Conservation (phyloP, 2,888 invertebrate genomes). For the Sicus ferrugineus region DNA sequence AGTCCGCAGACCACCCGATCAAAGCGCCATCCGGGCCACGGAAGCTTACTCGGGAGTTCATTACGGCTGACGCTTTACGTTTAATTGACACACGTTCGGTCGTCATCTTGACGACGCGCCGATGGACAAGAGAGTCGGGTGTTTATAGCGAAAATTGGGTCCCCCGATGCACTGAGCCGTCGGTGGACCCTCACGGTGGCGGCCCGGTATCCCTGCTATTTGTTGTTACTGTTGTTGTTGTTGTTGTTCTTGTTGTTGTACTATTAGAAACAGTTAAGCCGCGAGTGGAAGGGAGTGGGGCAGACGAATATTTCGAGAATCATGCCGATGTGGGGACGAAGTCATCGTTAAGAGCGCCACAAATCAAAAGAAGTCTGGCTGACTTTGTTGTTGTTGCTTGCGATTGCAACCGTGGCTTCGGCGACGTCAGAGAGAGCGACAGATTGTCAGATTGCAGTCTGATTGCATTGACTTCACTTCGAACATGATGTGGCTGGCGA, state of each 20-base stretch:
- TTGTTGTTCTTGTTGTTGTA: not conserved
- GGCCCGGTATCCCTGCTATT: not conserved
- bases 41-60: slow-evolving; percentile 43
- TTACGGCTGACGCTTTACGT: slow-evolving; percentile 45
- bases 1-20: not conserved
- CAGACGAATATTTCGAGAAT: not conserved
- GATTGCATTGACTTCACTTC: slow-evolving; percentile 58
- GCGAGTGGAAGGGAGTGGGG: too few relatives aligned
- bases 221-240: not conserved
- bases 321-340: not conserved
- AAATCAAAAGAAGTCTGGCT: too few relatives aligned
- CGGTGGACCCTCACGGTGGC: too few relatives aligned
- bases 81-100: slow-evolving; percentile 47
- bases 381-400: not conserved
- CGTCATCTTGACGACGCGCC: slow-evolving; percentile 27
- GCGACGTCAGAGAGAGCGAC: slow-evolving; percentile 56
- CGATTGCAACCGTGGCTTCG: slow-evolving; percentile 7
- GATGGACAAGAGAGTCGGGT: slow-evolving; percentile 42
- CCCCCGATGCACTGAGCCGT: too few relatives aligned
- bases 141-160: slow-evolving; percentile 51
- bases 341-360: too few relatives aligned
- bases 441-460: slow-evolving; percentile 61
- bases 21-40: slow-evolving; percentile 21
- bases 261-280: not conserved
- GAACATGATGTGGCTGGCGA: slow-evolving; percentile 34